Conservation (phyloP, 1,140 invertebrate genomes). For the Colletes gigas region DNA sequence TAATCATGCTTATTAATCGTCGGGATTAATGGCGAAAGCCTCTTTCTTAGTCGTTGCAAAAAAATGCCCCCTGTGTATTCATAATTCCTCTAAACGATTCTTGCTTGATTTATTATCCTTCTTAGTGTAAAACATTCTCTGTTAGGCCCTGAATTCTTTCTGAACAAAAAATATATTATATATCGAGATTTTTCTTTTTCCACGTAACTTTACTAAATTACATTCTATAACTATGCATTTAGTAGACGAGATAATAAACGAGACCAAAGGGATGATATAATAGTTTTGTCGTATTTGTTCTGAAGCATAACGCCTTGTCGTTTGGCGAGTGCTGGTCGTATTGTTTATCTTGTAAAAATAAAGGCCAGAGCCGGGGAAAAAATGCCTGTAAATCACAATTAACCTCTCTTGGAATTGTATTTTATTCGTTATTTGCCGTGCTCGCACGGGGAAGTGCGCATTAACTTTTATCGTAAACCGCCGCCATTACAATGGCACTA, state of each 20-base stretch:
- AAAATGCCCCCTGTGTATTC: neutral
- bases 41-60: neutral
- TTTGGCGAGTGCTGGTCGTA: neutral
- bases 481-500: neutral
- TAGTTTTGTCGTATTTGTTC: too few species aligned
- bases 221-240: too few species aligned
- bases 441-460: neutral
- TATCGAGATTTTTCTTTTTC: too few species aligned
- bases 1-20: constrained; percentile 39
- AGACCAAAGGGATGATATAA: too few species aligned
- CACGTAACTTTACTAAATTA: too few species aligned
- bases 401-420: neutral
- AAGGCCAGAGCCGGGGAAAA: neutral
- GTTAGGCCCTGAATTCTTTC: neutral
- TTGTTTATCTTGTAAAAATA: neutral
- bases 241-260: too few species aligned
- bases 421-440: constrained; percentile 26
- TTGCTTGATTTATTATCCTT: neutral
- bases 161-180: too few species aligned
- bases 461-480: neutral
- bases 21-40: constrained; percentile 11
- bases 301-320: too few species aligned
- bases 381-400: constrained; percentile 5
- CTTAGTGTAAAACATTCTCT: neutral
- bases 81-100: neutral